A percentile compares a stretch with the other conserved stretches of the same genome.
Evolutionary conservation across 92 coral and sea anemone genomes (phyloP).

Genomic region (Palythoa grandiflora): DNA sequence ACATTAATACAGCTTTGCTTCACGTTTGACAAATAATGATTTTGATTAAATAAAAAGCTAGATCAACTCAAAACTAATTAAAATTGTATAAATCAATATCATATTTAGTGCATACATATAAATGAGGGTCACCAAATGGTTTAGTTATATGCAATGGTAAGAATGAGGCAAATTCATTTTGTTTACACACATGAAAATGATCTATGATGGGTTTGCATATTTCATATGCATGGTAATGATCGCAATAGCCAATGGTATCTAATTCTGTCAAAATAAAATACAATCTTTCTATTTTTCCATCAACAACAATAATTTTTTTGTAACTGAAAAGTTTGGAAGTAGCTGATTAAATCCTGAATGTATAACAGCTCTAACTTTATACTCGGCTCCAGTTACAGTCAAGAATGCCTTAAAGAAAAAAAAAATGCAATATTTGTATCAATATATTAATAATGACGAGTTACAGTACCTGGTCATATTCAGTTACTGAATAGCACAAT

Average conservation of each 20-base stretch:
- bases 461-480: not conserved
- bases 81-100: constrained; percentile 50
- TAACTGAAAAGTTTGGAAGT: constrained; percentile 55
- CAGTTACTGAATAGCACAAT: not conserved
- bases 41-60: too few species aligned
- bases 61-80: not conserved
- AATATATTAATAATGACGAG: not conserved
- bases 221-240: constrained; percentile 59
- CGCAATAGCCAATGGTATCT: constrained; percentile 45
- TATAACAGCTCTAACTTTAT: constrained; percentile 58
- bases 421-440: not conserved
- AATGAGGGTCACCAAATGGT: constrained; percentile 43
- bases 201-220: constrained; percentile 44
- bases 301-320: constrained; percentile 55
- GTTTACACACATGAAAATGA: constrained; percentile 35
- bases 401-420: constrained; percentile 45
- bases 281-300: constrained; percentile 52
- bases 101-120: constrained; percentile 51
- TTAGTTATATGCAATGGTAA: constrained; percentile 59
- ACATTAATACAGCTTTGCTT: too few species aligned
- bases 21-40: too few species aligned
- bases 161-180: constrained; percentile 59
- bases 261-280: constrained; percentile 50
- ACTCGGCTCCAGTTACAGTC: constrained; percentile 46
- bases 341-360: constrained; percentile 54